A percentile compares a stretch with the other conserved stretches of the same genome.
phyloP scores from a whole-genome alignment of 2,888 invertebrate genomes.

The Zaprionus obscuricornis region DNA sequence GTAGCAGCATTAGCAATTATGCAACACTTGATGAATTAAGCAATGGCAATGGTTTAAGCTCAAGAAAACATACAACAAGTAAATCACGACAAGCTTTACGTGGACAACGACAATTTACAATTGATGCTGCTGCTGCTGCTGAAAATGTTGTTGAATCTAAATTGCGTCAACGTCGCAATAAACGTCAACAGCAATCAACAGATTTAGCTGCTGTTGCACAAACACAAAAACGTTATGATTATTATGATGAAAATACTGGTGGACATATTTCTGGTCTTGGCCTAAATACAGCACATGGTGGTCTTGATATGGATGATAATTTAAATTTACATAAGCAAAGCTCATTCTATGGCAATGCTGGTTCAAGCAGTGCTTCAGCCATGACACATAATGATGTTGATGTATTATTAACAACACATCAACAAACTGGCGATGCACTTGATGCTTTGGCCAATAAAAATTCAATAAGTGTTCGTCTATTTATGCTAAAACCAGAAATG shows the following conservation, averaged over 20 bases:
- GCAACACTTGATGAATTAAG: slow-evolving; percentile 57
- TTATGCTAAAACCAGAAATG: slow-evolving; percentile 85
- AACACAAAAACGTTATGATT: slow-evolving; percentile 68
- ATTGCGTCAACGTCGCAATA: slow-evolving; percentile 53
- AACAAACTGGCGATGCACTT: slow-evolving; percentile 45
- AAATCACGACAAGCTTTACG: slow-evolving; percentile 70
- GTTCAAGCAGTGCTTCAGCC: slow-evolving; percentile 19
- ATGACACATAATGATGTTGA: slow-evolving; percentile 64
- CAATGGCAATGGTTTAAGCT: slow-evolving; percentile 31
- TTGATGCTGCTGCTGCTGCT: slow-evolving; percentile 35
- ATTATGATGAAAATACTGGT: slow-evolving; percentile 58
- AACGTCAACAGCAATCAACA: slow-evolving; percentile 32
- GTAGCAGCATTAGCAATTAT: slow-evolving; percentile 54
- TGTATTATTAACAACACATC: slow-evolving; percentile 36
- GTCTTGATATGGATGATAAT: slow-evolving; percentile 74
- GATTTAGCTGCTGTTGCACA: slow-evolving; percentile 56
- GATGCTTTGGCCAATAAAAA: slow-evolving; percentile 62
- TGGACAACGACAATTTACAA: slow-evolving; percentile 68
- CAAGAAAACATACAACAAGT: slow-evolving; percentile 49
- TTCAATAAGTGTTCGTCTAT: slow-evolving; percentile 81
- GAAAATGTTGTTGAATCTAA: slow-evolving; percentile 64
- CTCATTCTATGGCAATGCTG: slow-evolving; percentile 53
- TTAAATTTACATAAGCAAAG: slow-evolving; percentile 72
- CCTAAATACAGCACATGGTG: slow-evolving; percentile 44
- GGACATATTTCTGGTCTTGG: slow-evolving; percentile 48